Evolutionary conservation across 2,113 vertebrate genomes (phyloP), one percentile per base, ranked within the genome.

Genomic region (Spea multiplicata): DNA sequence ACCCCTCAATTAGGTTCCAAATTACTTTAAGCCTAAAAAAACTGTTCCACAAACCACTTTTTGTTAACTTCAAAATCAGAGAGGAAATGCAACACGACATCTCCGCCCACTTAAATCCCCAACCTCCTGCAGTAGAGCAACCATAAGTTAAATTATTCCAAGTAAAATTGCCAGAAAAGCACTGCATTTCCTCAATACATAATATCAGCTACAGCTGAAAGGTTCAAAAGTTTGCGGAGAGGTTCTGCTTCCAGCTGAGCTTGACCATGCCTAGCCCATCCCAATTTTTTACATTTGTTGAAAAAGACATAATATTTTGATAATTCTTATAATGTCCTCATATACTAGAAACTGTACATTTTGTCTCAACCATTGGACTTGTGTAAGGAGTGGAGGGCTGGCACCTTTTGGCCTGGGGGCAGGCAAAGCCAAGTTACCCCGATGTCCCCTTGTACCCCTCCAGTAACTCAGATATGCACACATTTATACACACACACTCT

Each of bases 51-150:
- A 79, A 73, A 79, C 77, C 77, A 73, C 44, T 30, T 64, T 78
- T 66, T 78, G 76, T 80, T 80, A 53, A 74, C 47, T 68, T 80
- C 70, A 73, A 68, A 80, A 44, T 68, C 53, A 59, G 78, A 1
- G 46, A 80, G 78, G 78, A 80, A 74, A 80, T 80, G 62, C 52
- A 45, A 74, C 16, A 52, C 67, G 71, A 80, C 78, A 72, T 68
- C 16, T 64, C 65, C 70, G 16, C 65, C 64, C 65, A 68, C 62
- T 48, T 67, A 72, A 64, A 80, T 71, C 45, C 71, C 44, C 47
- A 73, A 68, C 64, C 59, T 30, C 52, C 46, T 68, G 64, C 74
- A 74, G 44, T 52, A 46, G 65, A 69, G 64, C 14, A 68, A 59
- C 52, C 71, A 62, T 49, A 67, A 66, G 52, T 62, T 72, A 74